Percentiles rank a stretch among this genome's conserved stretches.
phyloP scores from a whole-genome alignment of 2,888 invertebrate genomes.

The Sipunculus nudus region DNA sequence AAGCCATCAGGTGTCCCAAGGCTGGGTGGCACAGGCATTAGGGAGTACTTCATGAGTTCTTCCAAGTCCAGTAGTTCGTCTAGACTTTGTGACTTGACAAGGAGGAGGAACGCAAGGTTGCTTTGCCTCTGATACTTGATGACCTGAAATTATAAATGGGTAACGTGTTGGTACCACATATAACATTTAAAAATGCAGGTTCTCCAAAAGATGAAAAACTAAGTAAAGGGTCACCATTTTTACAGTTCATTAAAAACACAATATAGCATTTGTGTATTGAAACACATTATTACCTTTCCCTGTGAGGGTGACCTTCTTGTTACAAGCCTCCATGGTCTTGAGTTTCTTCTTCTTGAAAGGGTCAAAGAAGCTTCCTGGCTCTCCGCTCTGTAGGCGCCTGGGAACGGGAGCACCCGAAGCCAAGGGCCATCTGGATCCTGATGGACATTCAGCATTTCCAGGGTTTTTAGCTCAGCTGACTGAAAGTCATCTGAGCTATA shows the following conservation, averaged over 20 bases:
- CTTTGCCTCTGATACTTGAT: conserved; percentile 15
- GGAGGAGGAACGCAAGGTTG: conserved; percentile 21
- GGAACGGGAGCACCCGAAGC: conserved; percentile 23
- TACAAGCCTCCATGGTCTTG: conserved; percentile 13
- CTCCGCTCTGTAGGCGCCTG: neutral
- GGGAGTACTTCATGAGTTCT: conserved; percentile 23
- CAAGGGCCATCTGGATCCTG: conserved; percentile 3
- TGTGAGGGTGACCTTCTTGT: conserved; percentile 23
- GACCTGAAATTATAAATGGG: neutral
- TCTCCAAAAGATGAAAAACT: too few species aligned
- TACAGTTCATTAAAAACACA: too few species aligned
- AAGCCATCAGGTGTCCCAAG: conserved; percentile 27
- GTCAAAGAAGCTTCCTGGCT: conserved; percentile 15
- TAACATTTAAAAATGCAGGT: too few species aligned
- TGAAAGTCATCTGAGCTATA: too few species aligned
- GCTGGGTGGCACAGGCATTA: conserved; percentile 19
- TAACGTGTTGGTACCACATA: too few species aligned
- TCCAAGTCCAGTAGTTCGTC: conserved; percentile 19
- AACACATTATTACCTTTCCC: conserved; percentile 15
- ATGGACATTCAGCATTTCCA: too few species aligned
- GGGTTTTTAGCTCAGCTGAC: too few species aligned
- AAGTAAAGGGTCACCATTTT: too few species aligned
- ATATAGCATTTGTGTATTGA: neutral
- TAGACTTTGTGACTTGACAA: conserved; percentile 23
- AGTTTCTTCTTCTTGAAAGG: conserved; percentile 15